These are phyloP conservation scores for Otolemur crassicaudatus DNA, from an alignment of 2,797 vertebrate genomes.

Conservation along the genomic window DNA sequence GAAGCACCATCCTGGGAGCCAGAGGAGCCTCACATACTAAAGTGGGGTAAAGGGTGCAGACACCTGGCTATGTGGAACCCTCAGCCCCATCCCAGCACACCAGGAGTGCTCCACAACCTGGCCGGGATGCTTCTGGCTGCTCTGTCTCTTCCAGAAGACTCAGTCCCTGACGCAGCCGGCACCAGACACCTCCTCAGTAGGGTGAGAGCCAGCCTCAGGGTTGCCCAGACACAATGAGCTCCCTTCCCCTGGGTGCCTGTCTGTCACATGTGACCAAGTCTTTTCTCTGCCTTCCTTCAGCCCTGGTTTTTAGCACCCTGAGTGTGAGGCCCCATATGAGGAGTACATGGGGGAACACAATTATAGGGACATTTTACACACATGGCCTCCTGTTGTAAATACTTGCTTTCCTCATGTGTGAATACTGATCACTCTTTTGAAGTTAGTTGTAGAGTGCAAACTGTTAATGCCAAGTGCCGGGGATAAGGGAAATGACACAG, in stretches of 20 bases:
- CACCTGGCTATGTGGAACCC: background rate
- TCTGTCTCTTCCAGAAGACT: background rate
- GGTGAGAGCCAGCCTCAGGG: background rate
- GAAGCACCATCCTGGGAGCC: background rate
- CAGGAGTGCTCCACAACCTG: fast-evolving
- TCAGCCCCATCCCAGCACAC: fast-evolving
- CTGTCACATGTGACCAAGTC: background rate
- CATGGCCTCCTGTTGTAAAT: background rate
- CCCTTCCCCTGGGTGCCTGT: background rate
- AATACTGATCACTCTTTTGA: background rate
- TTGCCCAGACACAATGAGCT: background rate
- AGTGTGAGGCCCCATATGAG: background rate
- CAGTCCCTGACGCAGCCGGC: background rate
- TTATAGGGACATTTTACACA: background rate
- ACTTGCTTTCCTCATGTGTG: background rate
- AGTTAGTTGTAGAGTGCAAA: background rate
- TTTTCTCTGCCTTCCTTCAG: background rate
- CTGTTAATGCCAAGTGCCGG: background rate
- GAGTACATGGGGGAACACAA: background rate
- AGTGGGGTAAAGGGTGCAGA: background rate
- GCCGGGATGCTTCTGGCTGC: background rate
- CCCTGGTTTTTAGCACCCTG: background rate
- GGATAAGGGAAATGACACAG: background rate
- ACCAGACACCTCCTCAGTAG: background rate
- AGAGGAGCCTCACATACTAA: background rate